Evolutionary conservation across 2,888 invertebrate species (phyloP).

Genomic region (Drosophila testacea): DNA sequence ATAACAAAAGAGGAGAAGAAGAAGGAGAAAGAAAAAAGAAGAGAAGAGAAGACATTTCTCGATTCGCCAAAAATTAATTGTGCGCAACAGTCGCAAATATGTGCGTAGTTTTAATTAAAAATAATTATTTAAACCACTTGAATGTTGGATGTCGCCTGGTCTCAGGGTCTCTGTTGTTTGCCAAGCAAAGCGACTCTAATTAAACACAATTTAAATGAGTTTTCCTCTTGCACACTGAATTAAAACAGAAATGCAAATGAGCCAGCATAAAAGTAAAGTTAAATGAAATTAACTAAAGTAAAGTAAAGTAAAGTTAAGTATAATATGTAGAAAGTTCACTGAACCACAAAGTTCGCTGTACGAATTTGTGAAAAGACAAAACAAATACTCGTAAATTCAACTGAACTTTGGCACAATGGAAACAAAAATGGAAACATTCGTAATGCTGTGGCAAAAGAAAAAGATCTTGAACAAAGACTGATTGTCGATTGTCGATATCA

Average conservation of each 20-base stretch:
- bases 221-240: slow-evolving; percentile 25
- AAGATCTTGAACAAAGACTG: slow-evolving; percentile 28
- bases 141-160: background rate
- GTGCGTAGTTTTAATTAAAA: slow-evolving; percentile 71
- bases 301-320: slow-evolving; percentile 37
- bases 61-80: slow-evolving; percentile 57
- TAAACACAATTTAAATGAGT: slow-evolving; percentile 71
- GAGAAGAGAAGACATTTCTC: slow-evolving; percentile 26
- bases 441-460: slow-evolving; percentile 28
- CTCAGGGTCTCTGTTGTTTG: slow-evolving; percentile 15
- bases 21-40: background rate
- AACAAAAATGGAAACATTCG: slow-evolving; percentile 12
- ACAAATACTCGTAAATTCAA: slow-evolving; percentile 26
- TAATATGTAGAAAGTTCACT: slow-evolving; percentile 55
- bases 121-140: slow-evolving; percentile 63
- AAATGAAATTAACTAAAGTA: background rate
- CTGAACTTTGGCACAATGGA: slow-evolving; percentile 62
- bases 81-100: slow-evolving; percentile 54
- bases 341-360: slow-evolving; percentile 59
- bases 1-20: background rate
- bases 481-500: slow-evolving; percentile 18
- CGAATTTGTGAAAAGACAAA: slow-evolving; percentile 46
- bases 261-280: slow-evolving; percentile 56
- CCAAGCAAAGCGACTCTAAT: slow-evolving; percentile 66
- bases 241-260: slow-evolving; percentile 68